Conservation (phyloP, 2,888 invertebrate species). For the Lymantria dispar region DNA sequence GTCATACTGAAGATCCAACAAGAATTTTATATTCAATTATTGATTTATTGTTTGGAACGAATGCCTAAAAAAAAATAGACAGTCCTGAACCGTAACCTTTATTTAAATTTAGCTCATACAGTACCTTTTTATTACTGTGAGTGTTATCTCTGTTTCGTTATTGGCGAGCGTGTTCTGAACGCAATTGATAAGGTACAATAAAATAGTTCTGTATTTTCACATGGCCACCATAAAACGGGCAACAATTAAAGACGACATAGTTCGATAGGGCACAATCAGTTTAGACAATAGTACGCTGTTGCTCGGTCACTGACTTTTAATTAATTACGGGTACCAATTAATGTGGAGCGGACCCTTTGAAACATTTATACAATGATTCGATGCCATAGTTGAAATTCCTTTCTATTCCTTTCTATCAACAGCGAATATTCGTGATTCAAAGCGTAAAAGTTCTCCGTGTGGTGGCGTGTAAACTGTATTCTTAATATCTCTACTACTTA, state of each 20-base stretch:
- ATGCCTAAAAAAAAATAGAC: too few species aligned
- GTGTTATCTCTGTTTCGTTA: slow-evolving; percentile 41
- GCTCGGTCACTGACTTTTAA: slow-evolving; percentile 52
- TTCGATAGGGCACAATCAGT: slow-evolving; percentile 19
- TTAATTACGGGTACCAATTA: slow-evolving; percentile 57
- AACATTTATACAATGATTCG: slow-evolving; percentile 19
- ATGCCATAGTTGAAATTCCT: slow-evolving; percentile 13
- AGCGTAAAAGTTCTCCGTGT: too few species aligned
- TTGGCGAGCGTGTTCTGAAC: slow-evolving; percentile 34
- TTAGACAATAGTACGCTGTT: slow-evolving; percentile 37
- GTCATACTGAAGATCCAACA: too few species aligned
- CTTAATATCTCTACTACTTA: too few species aligned
- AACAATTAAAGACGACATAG: slow-evolving; percentile 20
- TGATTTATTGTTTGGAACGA: too few species aligned
- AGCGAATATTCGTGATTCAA: too few species aligned
- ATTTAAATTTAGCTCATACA: slow-evolving; percentile 16
- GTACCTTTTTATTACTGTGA: slow-evolving; percentile 28
- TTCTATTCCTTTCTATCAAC: neutral
- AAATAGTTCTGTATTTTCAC: slow-evolving; percentile 27
- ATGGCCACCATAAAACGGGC: neutral
- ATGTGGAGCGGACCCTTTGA: slow-evolving; percentile 33
- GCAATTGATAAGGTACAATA: slow-evolving; percentile 38
- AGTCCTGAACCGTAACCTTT: neutral
- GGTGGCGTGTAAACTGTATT: too few species aligned
- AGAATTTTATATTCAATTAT: too few species aligned